These are phyloP conservation scores for Albula goreensis DNA, from an alignment of 2,113 vertebrate genomes.

Conservation along the genomic window DNA sequence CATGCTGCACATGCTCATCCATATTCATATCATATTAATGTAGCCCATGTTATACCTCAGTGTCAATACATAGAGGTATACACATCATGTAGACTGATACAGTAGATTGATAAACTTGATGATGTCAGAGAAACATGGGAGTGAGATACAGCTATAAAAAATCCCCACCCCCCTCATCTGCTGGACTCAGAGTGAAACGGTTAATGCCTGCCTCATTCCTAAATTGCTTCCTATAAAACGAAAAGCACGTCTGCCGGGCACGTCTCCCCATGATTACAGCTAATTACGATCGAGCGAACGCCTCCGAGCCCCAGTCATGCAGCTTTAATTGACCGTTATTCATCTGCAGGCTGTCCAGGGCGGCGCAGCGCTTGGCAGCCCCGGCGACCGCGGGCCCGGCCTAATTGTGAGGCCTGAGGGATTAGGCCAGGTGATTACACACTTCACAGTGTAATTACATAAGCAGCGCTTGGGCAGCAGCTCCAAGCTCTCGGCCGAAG, in stretches of 20 bases:
- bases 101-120: background rate
- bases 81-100: background rate
- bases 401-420: constrained; percentile 89
- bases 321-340: constrained; percentile 91
- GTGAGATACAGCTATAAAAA: background rate
- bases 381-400: constrained; percentile 75
- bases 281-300: constrained; percentile 89
- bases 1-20: background rate
- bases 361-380: constrained; percentile 81
- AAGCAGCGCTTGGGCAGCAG: constrained; percentile 82
- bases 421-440: constrained; percentile 92
- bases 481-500: constrained; percentile 71
- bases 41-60: background rate
- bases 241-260: constrained; percentile 70
- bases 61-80: background rate
- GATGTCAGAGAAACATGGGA: background rate
- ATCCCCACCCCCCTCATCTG: background rate
- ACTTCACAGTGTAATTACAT: constrained; percentile 96
- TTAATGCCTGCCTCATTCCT: constrained; percentile 78
- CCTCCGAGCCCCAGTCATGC: constrained; percentile 80
- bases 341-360: constrained; percentile 79
- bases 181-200: constrained; percentile 54
- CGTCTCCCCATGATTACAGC: constrained; percentile 82
- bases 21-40: background rate
- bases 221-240: constrained; percentile 83